These are phyloP conservation scores for Lagopus muta DNA, from an alignment of 2,113 vertebrate species.

Conservation along the genomic window DNA sequence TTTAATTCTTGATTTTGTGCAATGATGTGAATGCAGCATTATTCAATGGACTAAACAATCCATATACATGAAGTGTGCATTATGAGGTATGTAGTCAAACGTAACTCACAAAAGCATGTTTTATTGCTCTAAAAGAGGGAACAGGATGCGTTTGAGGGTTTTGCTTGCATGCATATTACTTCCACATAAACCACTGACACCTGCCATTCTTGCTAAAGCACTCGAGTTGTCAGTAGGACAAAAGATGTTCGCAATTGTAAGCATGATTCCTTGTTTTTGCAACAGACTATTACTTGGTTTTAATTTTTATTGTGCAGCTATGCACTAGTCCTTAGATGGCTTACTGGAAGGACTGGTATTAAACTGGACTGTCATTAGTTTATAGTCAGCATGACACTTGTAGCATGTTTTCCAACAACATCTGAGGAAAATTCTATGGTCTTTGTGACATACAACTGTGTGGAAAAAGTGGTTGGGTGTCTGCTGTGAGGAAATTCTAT, in stretches of 20 bases:
- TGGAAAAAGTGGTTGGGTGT: background rate
- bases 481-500: background rate
- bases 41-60: background rate
- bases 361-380: background rate
- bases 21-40: background rate
- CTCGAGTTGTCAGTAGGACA: background rate
- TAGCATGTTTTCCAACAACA: background rate
- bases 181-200: background rate
- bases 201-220: background rate
- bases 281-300: background rate
- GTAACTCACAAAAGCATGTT: background rate
- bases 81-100: background rate
- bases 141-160: background rate
- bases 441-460: background rate
- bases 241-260: background rate
- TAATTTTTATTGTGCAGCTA: background rate
- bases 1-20: background rate
- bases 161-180: background rate
- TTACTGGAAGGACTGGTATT: background rate
- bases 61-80: too few species aligned
- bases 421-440: background rate
- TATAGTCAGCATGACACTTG: background rate
- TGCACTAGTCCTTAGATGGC: background rate
- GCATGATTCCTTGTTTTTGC: background rate
- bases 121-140: background rate